These are phyloP conservation scores for Dolomedes plantarius DNA, from an alignment of 2,888 invertebrate genomes.

Conservation along the genomic window DNA sequence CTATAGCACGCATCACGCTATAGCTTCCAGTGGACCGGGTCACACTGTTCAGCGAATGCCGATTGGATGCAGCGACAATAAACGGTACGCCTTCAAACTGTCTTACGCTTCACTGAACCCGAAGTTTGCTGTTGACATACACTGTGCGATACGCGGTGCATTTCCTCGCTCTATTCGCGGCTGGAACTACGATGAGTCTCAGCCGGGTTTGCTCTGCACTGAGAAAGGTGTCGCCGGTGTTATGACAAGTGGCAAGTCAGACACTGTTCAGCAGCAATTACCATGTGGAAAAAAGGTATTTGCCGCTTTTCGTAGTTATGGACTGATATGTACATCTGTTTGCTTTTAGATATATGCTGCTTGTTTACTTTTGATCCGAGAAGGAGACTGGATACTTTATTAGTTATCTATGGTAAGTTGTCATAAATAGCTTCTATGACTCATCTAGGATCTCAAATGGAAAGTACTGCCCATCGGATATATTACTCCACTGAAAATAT, in stretches of 20 bases:
- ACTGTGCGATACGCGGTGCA: conserved; percentile 40
- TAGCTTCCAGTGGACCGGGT: conserved; percentile 47
- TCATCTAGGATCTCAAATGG: too few relatives aligned
- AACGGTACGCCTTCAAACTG: conserved; percentile 62
- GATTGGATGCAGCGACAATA: conserved; percentile 59
- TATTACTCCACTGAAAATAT: too few relatives aligned
- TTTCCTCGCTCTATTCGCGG: conserved; percentile 7
- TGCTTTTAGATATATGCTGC: too few relatives aligned
- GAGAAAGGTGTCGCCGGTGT: background rate
- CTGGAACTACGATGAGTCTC: background rate
- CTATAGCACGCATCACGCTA: conserved; percentile 51
- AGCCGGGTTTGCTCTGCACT: background rate
- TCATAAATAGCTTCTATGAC: too few relatives aligned
- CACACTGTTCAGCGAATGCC: conserved; percentile 49
- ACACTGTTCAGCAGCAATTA: background rate
- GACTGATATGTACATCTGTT: too few relatives aligned
- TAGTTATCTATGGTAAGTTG: too few relatives aligned
- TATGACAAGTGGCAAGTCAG: background rate
- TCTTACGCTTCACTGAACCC: conserved; percentile 54
- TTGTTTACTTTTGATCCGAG: too few relatives aligned
- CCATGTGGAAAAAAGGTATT: too few relatives aligned
- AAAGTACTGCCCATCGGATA: too few relatives aligned
- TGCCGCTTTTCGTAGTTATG: too few relatives aligned
- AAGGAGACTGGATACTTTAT: too few relatives aligned
- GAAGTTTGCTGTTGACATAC: conserved; percentile 25